Evolutionary conservation across 2,888 invertebrate genomes (phyloP), one percentile per base, ranked within the genome.

Genomic region (Drosophila ustulata): DNA sequence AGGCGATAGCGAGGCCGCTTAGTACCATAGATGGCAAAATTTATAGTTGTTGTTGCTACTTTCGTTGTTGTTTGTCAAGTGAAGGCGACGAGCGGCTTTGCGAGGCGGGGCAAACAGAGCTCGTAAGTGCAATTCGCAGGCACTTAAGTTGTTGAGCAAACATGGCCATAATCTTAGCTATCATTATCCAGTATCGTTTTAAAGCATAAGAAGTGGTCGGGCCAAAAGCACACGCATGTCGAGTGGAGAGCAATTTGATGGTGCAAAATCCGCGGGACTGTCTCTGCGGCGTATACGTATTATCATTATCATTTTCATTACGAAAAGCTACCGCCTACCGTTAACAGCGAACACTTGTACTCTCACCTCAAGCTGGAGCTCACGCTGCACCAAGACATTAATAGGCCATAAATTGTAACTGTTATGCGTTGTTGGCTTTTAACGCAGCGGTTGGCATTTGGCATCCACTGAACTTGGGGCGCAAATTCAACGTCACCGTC

Each of bases 331-430:
- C 69, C 73, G 62, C 82, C 71, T 56, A 66, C 68, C 52, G 81
- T 43, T 68, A 52, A 74, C 59, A 3, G 37, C 8, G 46, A 37
- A 46, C 4, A 46, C 37, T 57, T 73, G 13, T 5, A 11, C 39
- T 41, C 39, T 13, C 39, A 41, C 39, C 39, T 41, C 39, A 41
- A 18, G 39, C 39, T 18, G 13, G 18, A 80, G 76, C 82, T 80
- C 74, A 18, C 4, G 47, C 58, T 58, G 71, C 65, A 69, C 62
- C 63, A 73, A 75, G 71, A 79, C 85, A 87, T 83, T 82, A 88
- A 78, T 87, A 81, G 89, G 82, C 89, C 85, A 88, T 90, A 88
- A 90, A 87, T 89, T 89, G 78, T 89, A 80, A 88, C 80, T 82
- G 83, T 89, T 90, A 89, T 90, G 86, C 80, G 80, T 78, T 81